A percentile compares a stretch with the other conserved stretches of the same genome.
phyloP scores from a whole-genome alignment of 2,888 invertebrate species.

The Ceriagrion tenellum region DNA sequence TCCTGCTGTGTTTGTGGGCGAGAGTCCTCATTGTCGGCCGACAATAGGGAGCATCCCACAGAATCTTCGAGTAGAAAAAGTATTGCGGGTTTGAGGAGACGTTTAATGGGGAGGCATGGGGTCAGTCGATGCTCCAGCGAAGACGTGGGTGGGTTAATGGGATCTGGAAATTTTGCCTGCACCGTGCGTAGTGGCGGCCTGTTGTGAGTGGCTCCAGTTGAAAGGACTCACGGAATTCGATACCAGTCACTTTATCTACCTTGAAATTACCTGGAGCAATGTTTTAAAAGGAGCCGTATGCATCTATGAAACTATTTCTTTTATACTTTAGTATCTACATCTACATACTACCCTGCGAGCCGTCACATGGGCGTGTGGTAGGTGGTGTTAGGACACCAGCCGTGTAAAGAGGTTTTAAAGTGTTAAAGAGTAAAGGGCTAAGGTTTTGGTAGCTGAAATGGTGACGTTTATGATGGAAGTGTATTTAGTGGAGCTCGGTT shows the following conservation, averaged over 20 bases:
- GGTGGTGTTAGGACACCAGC: too few species aligned
- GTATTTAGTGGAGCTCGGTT: too few species aligned
- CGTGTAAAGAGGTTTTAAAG: too few species aligned
- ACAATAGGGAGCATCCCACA: neutral
- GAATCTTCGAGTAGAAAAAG: neutral
- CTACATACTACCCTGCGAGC: too few species aligned
- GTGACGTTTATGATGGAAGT: too few species aligned
- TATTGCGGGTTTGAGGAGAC: neutral
- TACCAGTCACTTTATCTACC: neutral
- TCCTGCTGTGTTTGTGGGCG: neutral
- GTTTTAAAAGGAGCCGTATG: too few species aligned
- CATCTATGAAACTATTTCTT: too few species aligned
- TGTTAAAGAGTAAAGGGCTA: too few species aligned
- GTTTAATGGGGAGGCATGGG: neutral
- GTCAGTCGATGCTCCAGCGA: neutral
- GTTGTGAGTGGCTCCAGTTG: neutral
- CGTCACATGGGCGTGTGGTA: too few species aligned
- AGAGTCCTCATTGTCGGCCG: neutral
- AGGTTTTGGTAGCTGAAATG: too few species aligned
- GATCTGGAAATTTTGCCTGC: neutral
- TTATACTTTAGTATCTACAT: too few species aligned
- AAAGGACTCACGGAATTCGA: neutral
- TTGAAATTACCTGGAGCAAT: too few species aligned
- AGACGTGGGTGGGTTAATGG: neutral
- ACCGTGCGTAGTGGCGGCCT: neutral